Base-by-base conservation (phyloP, 2,888 invertebrate species). In the Ophion ellenae region DNA sequence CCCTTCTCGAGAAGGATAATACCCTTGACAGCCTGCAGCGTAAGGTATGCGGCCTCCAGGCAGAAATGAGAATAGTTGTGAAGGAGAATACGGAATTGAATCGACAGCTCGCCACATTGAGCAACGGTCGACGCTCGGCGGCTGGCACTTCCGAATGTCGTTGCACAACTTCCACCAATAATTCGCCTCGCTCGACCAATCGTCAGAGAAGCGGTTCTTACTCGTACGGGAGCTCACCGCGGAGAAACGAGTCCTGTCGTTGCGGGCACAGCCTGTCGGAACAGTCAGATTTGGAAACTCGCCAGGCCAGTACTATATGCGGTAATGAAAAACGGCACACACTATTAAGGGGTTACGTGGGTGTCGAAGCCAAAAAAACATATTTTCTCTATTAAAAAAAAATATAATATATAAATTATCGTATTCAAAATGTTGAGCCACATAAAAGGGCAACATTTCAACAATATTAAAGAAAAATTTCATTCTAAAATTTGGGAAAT, bases 1-100 rank as follows among this genome's bases (percentile, higher is more conserved):
- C 96, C 89, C 90, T 96, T 84, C 94, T 96, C 92, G 95, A 95
- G 61, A 96, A 96, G 89, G 96, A 96, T 88, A 95, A 96, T 88
- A 95, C 95, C 20, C 94, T 96, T 87, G 96, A 96, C 90, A 95
- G 95, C 9, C 95, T 96, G 63, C 95, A 96, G 81, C 95, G 95
- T 74, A 96, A 96, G 92, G 94, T 96, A 86, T 95, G 95, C 89
- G 94, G 95, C 67, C 94, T 96, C 73, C 96, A 96, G 89, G 95
- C 95, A 69, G 96, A 96, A 92, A 94, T 97, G 93, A 95, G 96
- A 91, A 93, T 96, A 90, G 95, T 96, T 89, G 95, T 95, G 83
- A 95, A 95, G 89, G 96, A 96, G 90, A 96, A 96, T 91, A 91
- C 93, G 28, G 90, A 95, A 75, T 94, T 96, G 67, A 95, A 94